Evolutionary conservation across 1,140 invertebrate species (phyloP).

Genomic region (Pinna nobilis): DNA sequence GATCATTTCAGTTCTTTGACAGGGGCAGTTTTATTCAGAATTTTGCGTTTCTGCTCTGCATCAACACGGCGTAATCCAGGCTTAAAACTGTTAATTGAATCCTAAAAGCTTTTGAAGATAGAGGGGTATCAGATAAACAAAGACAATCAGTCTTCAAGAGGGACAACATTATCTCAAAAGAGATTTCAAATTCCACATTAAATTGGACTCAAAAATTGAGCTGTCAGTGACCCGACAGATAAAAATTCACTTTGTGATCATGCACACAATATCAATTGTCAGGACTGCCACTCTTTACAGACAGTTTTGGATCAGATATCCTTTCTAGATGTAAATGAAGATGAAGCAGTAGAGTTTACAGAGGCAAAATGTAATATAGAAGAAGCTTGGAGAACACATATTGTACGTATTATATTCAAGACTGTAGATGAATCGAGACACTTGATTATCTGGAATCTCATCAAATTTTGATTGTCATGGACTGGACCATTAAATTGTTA

Average conservation of each 20-base stretch:
- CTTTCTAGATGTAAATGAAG: background rate
- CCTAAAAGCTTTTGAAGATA: background rate
- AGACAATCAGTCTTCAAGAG: background rate
- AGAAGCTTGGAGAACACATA: slow-evolving; percentile 12
- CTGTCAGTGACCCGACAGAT: slow-evolving; percentile 18
- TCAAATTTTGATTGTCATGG: slow-evolving; percentile 17
- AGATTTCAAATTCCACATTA: slow-evolving; percentile 17
- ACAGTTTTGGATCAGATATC: too few relatives aligned
- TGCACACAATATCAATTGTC: background rate
- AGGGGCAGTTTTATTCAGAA: slow-evolving; percentile 11
- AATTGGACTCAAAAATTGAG: background rate
- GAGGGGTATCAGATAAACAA: background rate
- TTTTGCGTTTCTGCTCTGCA: slow-evolving; percentile 11
- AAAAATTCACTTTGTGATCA: slow-evolving; percentile 4
- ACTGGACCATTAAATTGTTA: slow-evolving; percentile 38
- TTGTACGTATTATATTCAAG: slow-evolving; percentile 23
- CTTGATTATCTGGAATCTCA: background rate
- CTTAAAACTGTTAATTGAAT: background rate
- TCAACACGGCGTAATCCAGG: slow-evolving; percentile 11
- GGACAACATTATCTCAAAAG: slow-evolving; percentile 7
- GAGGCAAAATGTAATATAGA: background rate
- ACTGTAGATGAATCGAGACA: background rate
- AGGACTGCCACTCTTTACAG: background rate
- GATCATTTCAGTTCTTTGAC: background rate
- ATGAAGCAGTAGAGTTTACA: background rate